phyloP scores from a whole-genome alignment of 2,888 invertebrate genomes.

The Athripsodes cinereus region DNA sequence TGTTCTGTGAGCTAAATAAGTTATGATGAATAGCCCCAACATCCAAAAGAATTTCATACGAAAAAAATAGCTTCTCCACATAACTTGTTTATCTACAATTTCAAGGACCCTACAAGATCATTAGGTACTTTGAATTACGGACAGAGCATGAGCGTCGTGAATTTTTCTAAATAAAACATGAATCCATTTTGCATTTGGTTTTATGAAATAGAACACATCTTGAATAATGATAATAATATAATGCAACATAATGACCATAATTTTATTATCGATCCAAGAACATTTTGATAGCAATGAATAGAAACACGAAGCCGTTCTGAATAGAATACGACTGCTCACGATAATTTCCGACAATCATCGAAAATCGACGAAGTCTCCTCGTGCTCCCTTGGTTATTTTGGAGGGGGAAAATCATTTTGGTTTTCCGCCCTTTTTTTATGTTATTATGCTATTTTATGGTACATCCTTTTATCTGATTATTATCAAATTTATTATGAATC shows the following conservation, averaged over 20 bases:
- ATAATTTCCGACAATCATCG: constrained; percentile 2
- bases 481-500: not conserved
- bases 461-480: not conserved
- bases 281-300: constrained; percentile 10
- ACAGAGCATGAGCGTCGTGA: not conserved
- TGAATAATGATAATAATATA: not conserved
- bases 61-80: not conserved
- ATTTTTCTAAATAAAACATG: not conserved
- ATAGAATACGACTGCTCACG: constrained; percentile 1
- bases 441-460: not conserved
- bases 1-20: not conserved
- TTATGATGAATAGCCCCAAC: not conserved
- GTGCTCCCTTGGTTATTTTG: constrained; percentile 3
- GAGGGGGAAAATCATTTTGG: constrained; percentile 8
- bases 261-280: constrained; percentile 15
- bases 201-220: not conserved
- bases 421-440: constrained; percentile 5
- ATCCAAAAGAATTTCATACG: not conserved
- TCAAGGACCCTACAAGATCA: not conserved
- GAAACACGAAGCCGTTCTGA: constrained; percentile 11
- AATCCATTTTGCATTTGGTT: too few relatives aligned
- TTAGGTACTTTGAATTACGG: not conserved
- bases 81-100: constrained; percentile 1
- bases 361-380: not conserved
- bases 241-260: not conserved